Evolutionary conservation across 2,797 vertebrate genomes (phyloP).

Genomic region (Characodon lateralis): DNA sequence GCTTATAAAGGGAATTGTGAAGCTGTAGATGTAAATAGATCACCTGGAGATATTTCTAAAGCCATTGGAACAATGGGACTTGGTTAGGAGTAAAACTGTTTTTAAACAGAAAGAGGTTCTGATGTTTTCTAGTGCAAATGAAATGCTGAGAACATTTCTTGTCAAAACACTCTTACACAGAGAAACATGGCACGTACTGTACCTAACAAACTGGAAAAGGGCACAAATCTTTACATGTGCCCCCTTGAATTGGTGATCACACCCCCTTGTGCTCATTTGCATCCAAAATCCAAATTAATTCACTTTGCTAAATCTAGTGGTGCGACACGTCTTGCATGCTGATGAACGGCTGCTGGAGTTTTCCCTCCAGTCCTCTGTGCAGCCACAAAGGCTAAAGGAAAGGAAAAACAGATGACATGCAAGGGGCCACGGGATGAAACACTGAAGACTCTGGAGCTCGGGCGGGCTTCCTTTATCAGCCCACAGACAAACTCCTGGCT

Average conservation of each 20-base stretch:
- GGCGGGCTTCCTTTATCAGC: conserved; percentile 64
- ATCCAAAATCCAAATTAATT: conserved; percentile 99
- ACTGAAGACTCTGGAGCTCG: conserved; percentile 11
- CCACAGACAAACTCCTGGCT: conserved; percentile 51
- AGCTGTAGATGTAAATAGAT: conserved; percentile 90
- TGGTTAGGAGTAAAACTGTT: conserved; percentile 35
- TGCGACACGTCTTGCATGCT: conserved; percentile 92
- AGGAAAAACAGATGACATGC: conserved; percentile 43
- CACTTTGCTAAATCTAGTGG: conserved; percentile 98
- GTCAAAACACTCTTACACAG: conserved; percentile 64
- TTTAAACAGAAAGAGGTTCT: conserved; percentile 3
- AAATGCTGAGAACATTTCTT: conserved; percentile 20
- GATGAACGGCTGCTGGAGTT: conserved; percentile 88
- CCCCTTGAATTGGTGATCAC: conserved; percentile 91
- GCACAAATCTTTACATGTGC: conserved; percentile 77
- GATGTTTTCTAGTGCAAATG: conserved; percentile 34
- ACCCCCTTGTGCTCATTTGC: conserved; percentile 91
- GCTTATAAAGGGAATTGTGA: conserved; percentile 91
- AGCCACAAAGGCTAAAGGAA: conserved; percentile 87
- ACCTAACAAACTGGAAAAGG: conserved; percentile 64
- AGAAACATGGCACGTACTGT: conserved; percentile 44
- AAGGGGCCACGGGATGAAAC: conserved; percentile 54
- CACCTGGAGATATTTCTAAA: conserved; percentile 70
- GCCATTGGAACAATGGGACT: conserved; percentile 43
- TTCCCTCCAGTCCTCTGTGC: conserved; percentile 80